Evolutionary conservation across 2,797 vertebrate species (phyloP).

Genomic region (Chelon auratus): DNA sequence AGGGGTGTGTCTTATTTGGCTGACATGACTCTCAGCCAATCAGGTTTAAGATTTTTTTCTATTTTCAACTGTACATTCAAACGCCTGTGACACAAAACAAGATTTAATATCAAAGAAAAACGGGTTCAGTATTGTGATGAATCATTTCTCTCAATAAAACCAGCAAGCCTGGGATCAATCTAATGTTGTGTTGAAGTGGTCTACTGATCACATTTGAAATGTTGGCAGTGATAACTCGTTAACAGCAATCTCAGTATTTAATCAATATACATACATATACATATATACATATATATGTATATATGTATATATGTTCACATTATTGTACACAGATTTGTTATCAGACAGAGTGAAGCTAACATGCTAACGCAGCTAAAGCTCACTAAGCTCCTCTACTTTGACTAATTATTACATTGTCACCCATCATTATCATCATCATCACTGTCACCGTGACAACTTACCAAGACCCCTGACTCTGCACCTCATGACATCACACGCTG

Average conservation of each 20-base stretch:
- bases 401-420: constrained; percentile 21
- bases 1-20: neutral
- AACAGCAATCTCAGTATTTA: constrained; percentile 9
- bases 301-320: constrained; percentile 18
- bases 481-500: constrained; percentile 19
- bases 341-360: constrained; percentile 39
- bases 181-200: neutral
- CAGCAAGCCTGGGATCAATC: constrained; percentile 5
- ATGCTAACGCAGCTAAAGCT: constrained; percentile 21
- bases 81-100: constrained; percentile 16
- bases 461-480: constrained; percentile 27
- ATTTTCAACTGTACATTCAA: neutral
- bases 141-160: constrained; percentile 22
- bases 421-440: constrained; percentile 38
- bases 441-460: constrained; percentile 47
- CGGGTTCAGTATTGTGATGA: constrained; percentile 2
- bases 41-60: constrained; percentile 1
- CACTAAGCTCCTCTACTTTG: constrained; percentile 15
- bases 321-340: constrained; percentile 59
- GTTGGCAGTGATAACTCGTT: constrained; percentile 14
- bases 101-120: constrained; percentile 6
- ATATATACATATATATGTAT: too few species aligned
- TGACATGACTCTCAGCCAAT: constrained; percentile 11
- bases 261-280: constrained; percentile 9
- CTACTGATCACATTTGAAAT: constrained; percentile 43